Evolutionary conservation across 2,888 invertebrate species (phyloP), one percentile per base, ranked within the genome.

Genomic region (Adineta ricciae): DNA sequence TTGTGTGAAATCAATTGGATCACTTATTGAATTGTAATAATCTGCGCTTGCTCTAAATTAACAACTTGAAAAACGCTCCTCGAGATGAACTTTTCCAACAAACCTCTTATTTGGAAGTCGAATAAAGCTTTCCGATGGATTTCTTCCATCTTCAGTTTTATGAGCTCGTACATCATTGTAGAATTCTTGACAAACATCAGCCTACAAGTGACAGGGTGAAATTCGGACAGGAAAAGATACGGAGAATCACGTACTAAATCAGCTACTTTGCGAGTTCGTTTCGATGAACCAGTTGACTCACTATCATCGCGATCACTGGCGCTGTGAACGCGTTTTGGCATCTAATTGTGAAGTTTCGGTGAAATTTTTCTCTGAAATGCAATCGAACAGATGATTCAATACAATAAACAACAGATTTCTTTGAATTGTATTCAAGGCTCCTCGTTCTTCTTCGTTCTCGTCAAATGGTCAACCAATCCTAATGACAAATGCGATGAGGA

Each of bases 1-100:
- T 91, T 95, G 93, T 73, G 97, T 91, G 89, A 99, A 92, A 91
- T 99, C 98, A 89, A 99, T 98, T 1, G 98, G 98, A 89, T 95
- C 95, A 11, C 93, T 93, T 2, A 99, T 96, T 64, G 96, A 94
- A 89, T 92, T 90, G 87, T 92, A 91, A 88, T 92, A 92, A 86
- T 92, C 91, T 5, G 92, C 2, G 7, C 41, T 36, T 41, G 3
- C 41, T 36, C 73, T 78, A 78, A 4, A 73, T 16, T n/a, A 32
- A 21, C 32, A 21, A 38, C 32, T 24, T 38, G 21, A 78, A 16
- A 78, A 16, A 4, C 32, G 27, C 16, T 32, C 3, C 14, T 32
- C 0, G 16, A 32, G 4, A 64, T 16, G 8, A 46, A 8, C 11
- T 46, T 46, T 46, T 46, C 46, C 46, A 46, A 46, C 46, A 8